Evolutionary conservation across 2,797 vertebrate genomes (phyloP).

Genomic region (Bradypus variegatus): DNA sequence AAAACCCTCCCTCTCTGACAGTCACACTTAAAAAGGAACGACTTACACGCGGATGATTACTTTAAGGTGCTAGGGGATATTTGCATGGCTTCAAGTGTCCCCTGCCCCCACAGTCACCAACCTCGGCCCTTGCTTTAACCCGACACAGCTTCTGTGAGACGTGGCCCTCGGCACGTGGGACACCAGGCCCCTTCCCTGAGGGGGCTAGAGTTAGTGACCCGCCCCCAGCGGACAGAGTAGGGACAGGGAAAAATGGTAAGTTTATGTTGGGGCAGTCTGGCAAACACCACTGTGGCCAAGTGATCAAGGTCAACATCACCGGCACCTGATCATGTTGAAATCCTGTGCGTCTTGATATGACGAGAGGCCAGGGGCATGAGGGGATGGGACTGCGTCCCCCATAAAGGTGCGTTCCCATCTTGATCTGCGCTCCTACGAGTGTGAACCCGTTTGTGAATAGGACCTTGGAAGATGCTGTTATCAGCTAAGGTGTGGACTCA

Average conservation of each 20-base stretch:
- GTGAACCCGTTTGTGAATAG: too few species aligned
- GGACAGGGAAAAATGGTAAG: neutral
- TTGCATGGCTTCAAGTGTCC: neutral
- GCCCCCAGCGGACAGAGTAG: neutral
- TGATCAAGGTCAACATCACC: neutral
- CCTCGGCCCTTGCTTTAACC: neutral
- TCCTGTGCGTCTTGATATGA: rapidly evolving
- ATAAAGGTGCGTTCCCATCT: too few species aligned
- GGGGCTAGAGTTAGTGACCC: neutral
- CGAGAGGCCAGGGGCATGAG: rapidly evolving
- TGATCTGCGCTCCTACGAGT: too few species aligned
- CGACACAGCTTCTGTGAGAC: too few species aligned
- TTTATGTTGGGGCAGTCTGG: neutral
- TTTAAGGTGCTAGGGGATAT: neutral
- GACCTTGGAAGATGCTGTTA: too few species aligned
- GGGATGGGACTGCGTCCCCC: too few species aligned
- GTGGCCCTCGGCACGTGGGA: neutral
- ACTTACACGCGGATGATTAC: neutral
- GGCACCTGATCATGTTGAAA: rapidly evolving
- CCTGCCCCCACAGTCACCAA: neutral
- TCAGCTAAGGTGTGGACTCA: too few species aligned
- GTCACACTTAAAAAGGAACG: neutral
- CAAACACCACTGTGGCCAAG: neutral
- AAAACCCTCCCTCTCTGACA: neutral
- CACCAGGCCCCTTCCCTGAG: neutral